phyloP scores from a whole-genome alignment of 2,888 invertebrate genomes.

The Cyclophora punctaria region DNA sequence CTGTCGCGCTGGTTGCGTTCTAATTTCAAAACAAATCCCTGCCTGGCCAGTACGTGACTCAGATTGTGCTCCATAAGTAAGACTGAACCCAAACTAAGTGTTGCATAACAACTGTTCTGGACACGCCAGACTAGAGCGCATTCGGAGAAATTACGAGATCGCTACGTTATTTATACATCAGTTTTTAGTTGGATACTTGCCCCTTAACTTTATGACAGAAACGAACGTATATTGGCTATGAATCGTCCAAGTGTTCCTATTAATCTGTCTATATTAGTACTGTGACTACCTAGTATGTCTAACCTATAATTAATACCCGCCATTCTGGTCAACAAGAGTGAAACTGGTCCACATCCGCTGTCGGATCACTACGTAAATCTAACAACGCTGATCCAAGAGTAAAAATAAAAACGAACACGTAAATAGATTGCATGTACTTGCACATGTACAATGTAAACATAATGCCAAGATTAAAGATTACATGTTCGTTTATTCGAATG shows the following conservation, averaged over 20 bases:
- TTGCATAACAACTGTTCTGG: conserved; percentile 34
- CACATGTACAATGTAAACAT: conserved; percentile 3
- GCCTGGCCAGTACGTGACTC: conserved; percentile 67
- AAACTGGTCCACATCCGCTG: conserved; percentile 44
- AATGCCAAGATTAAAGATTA: too few species aligned
- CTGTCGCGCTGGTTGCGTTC: conserved; percentile 56
- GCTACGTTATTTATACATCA: too few species aligned
- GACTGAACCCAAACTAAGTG: conserved; percentile 47
- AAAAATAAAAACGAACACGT: conserved; percentile 14
- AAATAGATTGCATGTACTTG: conserved; percentile 11
- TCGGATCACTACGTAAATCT: conserved; percentile 14
- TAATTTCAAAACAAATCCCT: conserved; percentile 73
- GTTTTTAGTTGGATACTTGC: too few species aligned
- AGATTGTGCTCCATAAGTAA: conserved; percentile 59
- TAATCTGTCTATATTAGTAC: too few species aligned
- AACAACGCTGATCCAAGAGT: conserved; percentile 1
- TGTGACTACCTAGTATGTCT: too few species aligned
- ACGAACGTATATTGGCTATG: too few species aligned
- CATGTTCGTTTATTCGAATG: too few species aligned
- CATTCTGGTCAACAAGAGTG: conserved; percentile 48
- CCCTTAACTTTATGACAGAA: too few species aligned
- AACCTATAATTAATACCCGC: too few species aligned
- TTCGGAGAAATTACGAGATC: too few species aligned
- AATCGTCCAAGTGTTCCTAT: too few species aligned
- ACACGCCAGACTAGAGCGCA: background rate